Conservation (phyloP, 2,797 vertebrate genomes). For the Oreochromis mossambicus region DNA sequence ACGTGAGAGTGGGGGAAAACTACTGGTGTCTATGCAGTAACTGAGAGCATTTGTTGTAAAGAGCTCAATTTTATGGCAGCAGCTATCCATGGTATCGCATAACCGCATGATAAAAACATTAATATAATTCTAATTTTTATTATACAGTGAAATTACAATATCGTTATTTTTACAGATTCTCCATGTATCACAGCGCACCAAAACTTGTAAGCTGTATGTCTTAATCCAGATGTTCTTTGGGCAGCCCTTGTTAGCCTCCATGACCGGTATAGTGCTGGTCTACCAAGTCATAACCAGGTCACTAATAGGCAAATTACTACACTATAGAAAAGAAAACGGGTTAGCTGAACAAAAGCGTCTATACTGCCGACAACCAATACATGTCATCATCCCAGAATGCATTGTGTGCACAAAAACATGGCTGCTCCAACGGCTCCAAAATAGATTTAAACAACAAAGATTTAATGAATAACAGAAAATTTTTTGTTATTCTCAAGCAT, state of each 20-base stretch:
- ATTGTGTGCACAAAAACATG: not conserved
- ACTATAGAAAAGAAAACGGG: not conserved
- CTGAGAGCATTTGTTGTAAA: not conserved
- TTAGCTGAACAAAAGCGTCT: not conserved
- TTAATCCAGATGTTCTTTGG: not conserved
- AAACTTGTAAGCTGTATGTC: not conserved
- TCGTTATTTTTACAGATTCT: not conserved
- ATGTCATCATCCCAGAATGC: fast-evolving
- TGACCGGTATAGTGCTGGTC: not conserved
- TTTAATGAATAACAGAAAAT: not conserved
- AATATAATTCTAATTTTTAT: not conserved
- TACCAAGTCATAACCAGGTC: not conserved
- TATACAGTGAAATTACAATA: not conserved
- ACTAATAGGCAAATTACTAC: not conserved
- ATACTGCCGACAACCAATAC: not conserved
- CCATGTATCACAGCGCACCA: not conserved
- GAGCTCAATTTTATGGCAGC: not conserved
- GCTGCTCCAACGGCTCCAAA: not conserved
- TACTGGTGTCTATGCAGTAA: not conserved
- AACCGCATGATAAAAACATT: not conserved
- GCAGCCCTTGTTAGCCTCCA: not conserved
- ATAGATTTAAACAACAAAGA: too few relatives aligned
- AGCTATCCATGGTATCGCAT: not conserved
- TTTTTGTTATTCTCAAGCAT: not conserved
- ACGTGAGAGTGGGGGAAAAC: fast-evolving